Evolutionary conservation across 2,888 invertebrate genomes (phyloP).

Genomic region (Tetropium fuscum): DNA sequence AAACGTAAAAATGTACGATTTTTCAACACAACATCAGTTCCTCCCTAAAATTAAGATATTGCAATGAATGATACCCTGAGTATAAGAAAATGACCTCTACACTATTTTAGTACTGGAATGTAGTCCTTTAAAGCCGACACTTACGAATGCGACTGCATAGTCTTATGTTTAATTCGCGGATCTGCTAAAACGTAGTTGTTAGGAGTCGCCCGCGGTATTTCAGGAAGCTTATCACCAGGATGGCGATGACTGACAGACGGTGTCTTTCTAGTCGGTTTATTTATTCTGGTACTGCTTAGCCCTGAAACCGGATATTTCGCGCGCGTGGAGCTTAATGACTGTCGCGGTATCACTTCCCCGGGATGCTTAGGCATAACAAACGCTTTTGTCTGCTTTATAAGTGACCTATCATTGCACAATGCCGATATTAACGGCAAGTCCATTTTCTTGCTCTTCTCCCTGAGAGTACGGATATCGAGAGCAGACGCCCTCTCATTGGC

Average conservation of each 20-base stretch:
- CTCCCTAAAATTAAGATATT: slow-evolving; percentile 54
- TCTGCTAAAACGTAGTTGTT: slow-evolving; percentile 76
- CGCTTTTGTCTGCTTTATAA: slow-evolving; percentile 90
- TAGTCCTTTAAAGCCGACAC: slow-evolving; percentile 30
- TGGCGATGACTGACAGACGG: slow-evolving; percentile 74
- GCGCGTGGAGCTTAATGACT: slow-evolving; percentile 65
- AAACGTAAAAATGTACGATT: slow-evolving; percentile 9
- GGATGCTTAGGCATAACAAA: slow-evolving; percentile 83
- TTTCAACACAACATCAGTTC: slow-evolving; percentile 38
- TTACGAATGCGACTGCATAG: slow-evolving; percentile 64
- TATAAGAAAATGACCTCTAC: slow-evolving; percentile 53
- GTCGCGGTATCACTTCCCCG: slow-evolving; percentile 58
- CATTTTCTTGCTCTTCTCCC: slow-evolving; percentile 90
- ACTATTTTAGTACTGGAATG: slow-evolving; percentile 59
- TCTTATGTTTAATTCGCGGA: slow-evolving; percentile 63
- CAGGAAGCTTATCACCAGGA: slow-evolving; percentile 83
- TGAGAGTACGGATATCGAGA: slow-evolving; percentile 83
- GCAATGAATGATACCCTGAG: slow-evolving; percentile 68
- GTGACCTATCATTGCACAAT: slow-evolving; percentile 90
- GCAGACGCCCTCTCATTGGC: slow-evolving; percentile 52
- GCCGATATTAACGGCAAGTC: slow-evolving; percentile 94
- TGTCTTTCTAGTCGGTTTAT: slow-evolving; percentile 71
- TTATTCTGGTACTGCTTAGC: slow-evolving; percentile 71
- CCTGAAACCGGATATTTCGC: slow-evolving; percentile 78
- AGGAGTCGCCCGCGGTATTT: slow-evolving; percentile 75